Percentiles rank a stretch among this genome's conserved stretches.
phyloP scores from a whole-genome alignment of 2,888 invertebrate species.

The Agriopis marginaria region DNA sequence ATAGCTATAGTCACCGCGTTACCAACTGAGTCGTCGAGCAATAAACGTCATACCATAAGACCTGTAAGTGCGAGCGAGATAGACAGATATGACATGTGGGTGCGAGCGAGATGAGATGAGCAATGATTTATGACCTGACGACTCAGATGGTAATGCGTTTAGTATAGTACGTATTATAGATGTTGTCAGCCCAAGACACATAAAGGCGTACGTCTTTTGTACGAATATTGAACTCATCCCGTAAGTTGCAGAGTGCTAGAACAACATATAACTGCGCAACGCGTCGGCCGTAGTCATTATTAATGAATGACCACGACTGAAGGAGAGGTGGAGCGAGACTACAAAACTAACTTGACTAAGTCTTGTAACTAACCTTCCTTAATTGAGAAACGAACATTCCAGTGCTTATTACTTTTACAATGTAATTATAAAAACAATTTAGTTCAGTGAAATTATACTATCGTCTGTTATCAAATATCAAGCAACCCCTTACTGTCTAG shows the following conservation, averaged over 20 bases:
- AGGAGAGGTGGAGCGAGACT: too few species aligned
- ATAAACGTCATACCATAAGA: too few species aligned
- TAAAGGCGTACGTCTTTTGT: not conserved
- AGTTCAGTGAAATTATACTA: not conserved
- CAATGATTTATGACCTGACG: too few species aligned
- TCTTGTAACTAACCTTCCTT: conserved; percentile 57
- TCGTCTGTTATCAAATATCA: too few species aligned
- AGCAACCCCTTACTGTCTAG: too few species aligned
- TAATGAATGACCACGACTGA: conserved; percentile 20
- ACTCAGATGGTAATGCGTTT: too few species aligned
- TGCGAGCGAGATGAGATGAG: too few species aligned
- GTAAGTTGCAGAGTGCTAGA: conserved; percentile 42
- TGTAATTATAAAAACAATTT: not conserved
- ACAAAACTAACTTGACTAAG: conserved; percentile 14
- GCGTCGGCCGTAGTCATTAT: conserved; percentile 60
- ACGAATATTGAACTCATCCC: not conserved
- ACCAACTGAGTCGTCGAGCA: too few species aligned
- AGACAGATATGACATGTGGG: too few species aligned
- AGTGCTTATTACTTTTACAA: not conserved
- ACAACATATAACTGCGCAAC: conserved; percentile 42
- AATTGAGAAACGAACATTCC: conserved; percentile 50
- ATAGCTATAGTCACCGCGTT: too few species aligned
- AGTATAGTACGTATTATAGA: too few species aligned
- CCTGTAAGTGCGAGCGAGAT: too few species aligned
- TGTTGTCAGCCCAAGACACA: not conserved